Evolutionary conservation across 1,140 invertebrate species (phyloP).

Genomic region (Monochamus saltuarius): DNA sequence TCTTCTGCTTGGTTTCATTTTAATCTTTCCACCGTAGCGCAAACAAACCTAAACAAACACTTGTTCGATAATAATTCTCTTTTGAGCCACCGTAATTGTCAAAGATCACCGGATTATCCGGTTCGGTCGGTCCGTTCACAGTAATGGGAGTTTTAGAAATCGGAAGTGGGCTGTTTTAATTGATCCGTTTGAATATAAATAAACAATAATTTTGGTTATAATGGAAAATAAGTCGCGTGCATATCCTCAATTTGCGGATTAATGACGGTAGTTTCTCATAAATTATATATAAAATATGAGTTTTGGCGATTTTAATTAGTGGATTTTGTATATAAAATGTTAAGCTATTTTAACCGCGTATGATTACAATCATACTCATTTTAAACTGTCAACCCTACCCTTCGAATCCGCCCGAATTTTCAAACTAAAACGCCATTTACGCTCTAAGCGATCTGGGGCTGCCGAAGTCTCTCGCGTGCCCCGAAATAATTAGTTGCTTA

Average conservation of each 20-base stretch:
- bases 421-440: slow-evolving; percentile 39
- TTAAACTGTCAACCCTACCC: too few relatives aligned
- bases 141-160: too few relatives aligned
- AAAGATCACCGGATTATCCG: slow-evolving; percentile 21
- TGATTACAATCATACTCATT: too few relatives aligned
- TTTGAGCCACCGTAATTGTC: slow-evolving; percentile 34
- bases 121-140: too few relatives aligned
- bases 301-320: too few relatives aligned
- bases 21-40: slow-evolving; percentile 43
- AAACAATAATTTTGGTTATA: too few relatives aligned
- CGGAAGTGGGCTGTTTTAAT: too few relatives aligned
- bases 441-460: slow-evolving; percentile 41
- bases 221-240: neutral
- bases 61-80: slow-evolving; percentile 40
- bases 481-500: slow-evolving; percentile 40
- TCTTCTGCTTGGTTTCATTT: slow-evolving; percentile 46
- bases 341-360: too few relatives aligned
- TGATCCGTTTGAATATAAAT: too few relatives aligned
- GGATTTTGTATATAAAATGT: too few relatives aligned
- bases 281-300: too few relatives aligned
- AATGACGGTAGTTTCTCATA: too few relatives aligned
- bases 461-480: slow-evolving; percentile 31
- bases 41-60: slow-evolving; percentile 47
- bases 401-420: slow-evolving; percentile 11
- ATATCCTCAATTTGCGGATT: slow-evolving; percentile 12